These are phyloP conservation scores for Macrosoma leucophasiata DNA, from an alignment of 2,888 invertebrate species.

Conservation along the genomic window DNA sequence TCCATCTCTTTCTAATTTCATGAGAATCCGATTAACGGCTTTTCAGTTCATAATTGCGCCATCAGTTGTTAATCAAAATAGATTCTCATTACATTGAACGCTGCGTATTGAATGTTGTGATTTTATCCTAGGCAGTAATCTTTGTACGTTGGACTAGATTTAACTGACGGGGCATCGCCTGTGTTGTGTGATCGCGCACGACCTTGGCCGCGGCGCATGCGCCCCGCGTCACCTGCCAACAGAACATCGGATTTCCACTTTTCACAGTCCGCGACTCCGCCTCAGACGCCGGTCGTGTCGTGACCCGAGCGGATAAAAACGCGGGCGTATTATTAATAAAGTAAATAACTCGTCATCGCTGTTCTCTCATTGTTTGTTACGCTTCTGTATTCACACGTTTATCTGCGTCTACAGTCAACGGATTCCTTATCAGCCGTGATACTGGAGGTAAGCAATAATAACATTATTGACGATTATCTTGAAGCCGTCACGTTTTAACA, in stretches of 20 bases:
- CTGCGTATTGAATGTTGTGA: too few relatives aligned
- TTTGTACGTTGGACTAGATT: too few relatives aligned
- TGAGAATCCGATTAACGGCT: too few relatives aligned
- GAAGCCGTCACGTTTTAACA: constrained; percentile 57
- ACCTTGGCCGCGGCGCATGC: constrained; percentile 56
- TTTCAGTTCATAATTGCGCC: too few relatives aligned
- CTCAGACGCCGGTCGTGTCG: constrained; percentile 54
- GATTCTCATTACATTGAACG: too few relatives aligned
- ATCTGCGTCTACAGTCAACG: constrained; percentile 4
- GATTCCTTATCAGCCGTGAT: constrained; percentile 3
- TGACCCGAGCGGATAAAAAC: constrained; percentile 19
- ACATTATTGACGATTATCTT: constrained; percentile 45
- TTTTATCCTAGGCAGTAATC: too few relatives aligned
- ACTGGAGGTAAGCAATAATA: constrained; percentile 46
- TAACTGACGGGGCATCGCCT: too few relatives aligned
- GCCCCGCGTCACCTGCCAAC: constrained; percentile 36
- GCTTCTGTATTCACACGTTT: constrained; percentile 4
- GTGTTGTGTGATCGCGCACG: constrained; percentile 36
- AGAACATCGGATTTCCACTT: constrained; percentile 37
- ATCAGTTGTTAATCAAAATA: too few relatives aligned
- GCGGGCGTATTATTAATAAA: too few relatives aligned
- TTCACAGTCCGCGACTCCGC: constrained; percentile 19
- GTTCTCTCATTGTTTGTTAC: constrained; percentile 1
- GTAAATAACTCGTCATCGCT: too few relatives aligned
- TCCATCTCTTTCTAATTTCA: too few relatives aligned